These are phyloP conservation scores for Polypedilum pembai DNA, from an alignment of 1,140 invertebrate genomes.

Conservation along the genomic window DNA sequence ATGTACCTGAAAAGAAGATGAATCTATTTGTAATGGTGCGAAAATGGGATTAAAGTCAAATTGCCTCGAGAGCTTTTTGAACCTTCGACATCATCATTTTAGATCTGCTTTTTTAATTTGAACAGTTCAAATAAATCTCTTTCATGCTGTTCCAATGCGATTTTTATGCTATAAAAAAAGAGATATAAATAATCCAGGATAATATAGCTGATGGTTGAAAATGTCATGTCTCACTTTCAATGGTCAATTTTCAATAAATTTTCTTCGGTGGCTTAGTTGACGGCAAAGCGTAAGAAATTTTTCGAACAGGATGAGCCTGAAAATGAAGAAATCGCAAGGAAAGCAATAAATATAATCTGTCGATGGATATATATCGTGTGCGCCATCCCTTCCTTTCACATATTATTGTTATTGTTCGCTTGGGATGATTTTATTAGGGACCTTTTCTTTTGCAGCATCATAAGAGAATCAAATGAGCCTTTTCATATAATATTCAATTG, in stretches of 20 bases:
- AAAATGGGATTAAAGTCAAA: too few species aligned
- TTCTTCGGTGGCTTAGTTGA: not conserved
- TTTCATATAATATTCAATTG: slow-evolving; percentile 25
- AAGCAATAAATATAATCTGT: slow-evolving; percentile 27
- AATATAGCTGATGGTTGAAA: not conserved
- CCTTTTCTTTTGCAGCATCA: not conserved
- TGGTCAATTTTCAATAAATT: not conserved
- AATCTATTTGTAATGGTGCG: too few species aligned
- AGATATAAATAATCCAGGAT: slow-evolving; percentile 9
- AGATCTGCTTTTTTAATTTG: too few species aligned
- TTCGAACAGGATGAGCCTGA: slow-evolving; percentile 7
- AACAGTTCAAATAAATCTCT: not conserved
- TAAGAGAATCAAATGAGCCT: not conserved
- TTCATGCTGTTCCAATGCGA: not conserved
- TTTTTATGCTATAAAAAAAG: slow-evolving; percentile 3
- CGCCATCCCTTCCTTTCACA: too few species aligned
- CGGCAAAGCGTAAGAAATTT: too few species aligned
- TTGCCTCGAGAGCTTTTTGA: too few species aligned
- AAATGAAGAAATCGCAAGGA: not conserved
- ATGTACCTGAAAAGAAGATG: slow-evolving; percentile 1
- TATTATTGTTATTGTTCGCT: slow-evolving; percentile 25
- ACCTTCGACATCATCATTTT: too few species aligned
- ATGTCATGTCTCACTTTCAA: not conserved
- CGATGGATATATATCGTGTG: not conserved
- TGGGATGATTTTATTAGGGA: slow-evolving; percentile 27